phyloP scores from a whole-genome alignment of 2,888 invertebrate genomes.

The Girardia tigrina region DNA sequence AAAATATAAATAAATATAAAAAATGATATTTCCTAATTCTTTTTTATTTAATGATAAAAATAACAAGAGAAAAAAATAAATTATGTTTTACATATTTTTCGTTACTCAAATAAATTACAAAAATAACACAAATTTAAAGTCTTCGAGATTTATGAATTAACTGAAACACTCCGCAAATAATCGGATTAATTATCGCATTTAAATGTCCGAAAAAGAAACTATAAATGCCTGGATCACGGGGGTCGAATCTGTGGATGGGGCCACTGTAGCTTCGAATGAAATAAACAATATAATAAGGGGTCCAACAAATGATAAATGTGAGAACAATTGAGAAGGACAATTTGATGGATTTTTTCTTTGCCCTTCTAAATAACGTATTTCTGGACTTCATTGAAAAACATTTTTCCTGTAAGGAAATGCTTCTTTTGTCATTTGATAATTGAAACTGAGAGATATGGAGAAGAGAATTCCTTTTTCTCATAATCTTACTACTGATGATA shows the following conservation, averaged over 20 bases:
- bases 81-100: too few species aligned
- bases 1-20: too few species aligned
- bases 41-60: too few species aligned
- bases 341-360: constrained; percentile 28
- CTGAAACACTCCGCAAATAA: constrained; percentile 32
- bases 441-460: not conserved
- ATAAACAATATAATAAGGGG: constrained; percentile 31
- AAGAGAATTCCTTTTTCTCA: not conserved
- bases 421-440: not conserved
- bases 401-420: not conserved
- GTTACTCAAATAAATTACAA: too few species aligned
- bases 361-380: constrained; percentile 17
- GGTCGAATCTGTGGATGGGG: not conserved
- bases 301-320: constrained; percentile 31
- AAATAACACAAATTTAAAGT: too few species aligned
- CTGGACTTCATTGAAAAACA: not conserved
- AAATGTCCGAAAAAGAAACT: constrained; percentile 31
- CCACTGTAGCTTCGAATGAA: not conserved
- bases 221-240: not conserved
- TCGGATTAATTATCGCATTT: constrained; percentile 25
- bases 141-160: not conserved
- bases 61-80: too few species aligned
- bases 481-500: not conserved
- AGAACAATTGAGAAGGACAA: constrained; percentile 20
- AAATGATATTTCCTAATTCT: too few species aligned